Conservation (phyloP, 2,113 vertebrate genomes). For the Prinia subflava region DNA sequence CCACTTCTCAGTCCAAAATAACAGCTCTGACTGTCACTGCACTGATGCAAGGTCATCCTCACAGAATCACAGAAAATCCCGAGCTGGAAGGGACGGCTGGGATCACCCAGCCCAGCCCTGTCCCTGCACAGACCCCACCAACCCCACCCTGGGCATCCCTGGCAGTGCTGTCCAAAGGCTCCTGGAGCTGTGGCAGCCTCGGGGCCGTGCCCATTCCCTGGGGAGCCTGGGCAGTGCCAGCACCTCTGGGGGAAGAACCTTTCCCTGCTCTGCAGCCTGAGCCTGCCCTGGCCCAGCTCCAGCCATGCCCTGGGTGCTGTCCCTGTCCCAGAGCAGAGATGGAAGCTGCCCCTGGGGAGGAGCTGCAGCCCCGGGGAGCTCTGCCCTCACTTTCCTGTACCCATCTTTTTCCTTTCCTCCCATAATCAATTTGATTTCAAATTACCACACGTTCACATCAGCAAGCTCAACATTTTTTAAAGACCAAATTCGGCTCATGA, state of each 20-base stretch:
- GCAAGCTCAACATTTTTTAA: background rate
- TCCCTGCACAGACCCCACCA: background rate
- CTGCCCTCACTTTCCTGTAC: background rate
- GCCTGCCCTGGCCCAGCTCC: background rate
- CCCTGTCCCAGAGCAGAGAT: background rate
- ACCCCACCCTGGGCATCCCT: background rate
- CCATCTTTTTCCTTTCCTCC: background rate
- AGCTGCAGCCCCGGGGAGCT: background rate
- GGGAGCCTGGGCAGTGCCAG: background rate
- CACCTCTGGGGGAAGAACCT: background rate
- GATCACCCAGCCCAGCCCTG: rapidly evolving
- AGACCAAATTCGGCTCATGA: background rate
- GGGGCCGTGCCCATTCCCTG: background rate
- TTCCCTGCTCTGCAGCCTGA: background rate
- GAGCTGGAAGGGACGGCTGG: rapidly evolving
- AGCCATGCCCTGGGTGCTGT: background rate
- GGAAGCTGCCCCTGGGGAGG: background rate
- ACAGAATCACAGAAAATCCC: background rate
- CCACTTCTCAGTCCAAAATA: background rate
- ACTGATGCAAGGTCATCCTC: background rate
- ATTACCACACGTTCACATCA: background rate
- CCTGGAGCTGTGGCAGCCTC: slow-evolving; percentile 9
- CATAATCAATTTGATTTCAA: background rate
- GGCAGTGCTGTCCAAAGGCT: background rate
- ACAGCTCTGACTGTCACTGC: background rate